Conservation (phyloP, 1,140 invertebrate species). For the Heliconius nattereri region DNA sequence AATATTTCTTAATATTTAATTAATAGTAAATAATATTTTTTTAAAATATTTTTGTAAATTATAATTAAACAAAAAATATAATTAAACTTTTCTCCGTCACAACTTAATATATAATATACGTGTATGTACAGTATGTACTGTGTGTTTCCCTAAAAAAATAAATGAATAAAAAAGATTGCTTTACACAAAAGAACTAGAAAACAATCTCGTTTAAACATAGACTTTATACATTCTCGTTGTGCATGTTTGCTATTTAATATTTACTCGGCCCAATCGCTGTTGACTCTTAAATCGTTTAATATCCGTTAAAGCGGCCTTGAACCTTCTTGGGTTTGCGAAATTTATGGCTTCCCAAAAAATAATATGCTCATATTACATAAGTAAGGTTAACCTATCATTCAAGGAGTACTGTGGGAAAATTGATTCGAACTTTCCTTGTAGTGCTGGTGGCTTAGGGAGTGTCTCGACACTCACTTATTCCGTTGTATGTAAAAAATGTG, state of each 20-base stretch:
- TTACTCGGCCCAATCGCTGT: not conserved
- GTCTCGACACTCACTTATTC: too few species aligned
- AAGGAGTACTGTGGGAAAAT: not conserved
- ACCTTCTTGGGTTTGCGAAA: not conserved
- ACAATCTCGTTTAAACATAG: not conserved
- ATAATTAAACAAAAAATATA: too few species aligned
- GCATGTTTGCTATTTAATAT: not conserved
- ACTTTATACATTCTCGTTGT: not conserved
- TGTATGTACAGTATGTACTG: too few species aligned
- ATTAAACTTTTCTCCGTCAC: too few species aligned
- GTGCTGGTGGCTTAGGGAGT: not conserved
- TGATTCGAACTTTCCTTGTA: not conserved
- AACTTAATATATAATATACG: too few species aligned
- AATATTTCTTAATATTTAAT: too few species aligned
- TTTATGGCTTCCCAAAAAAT: not conserved
- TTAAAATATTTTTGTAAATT: too few species aligned
- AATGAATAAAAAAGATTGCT: too few species aligned
- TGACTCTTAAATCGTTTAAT: conserved; percentile 13
- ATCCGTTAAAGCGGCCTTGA: conserved; percentile 25
- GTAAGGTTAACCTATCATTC: not conserved
- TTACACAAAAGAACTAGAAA: not conserved
- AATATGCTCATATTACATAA: not conserved
- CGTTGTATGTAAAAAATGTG: too few species aligned
- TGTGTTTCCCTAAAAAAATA: too few species aligned
- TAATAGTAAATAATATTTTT: too few species aligned